Evolutionary conservation across 2,113 vertebrate species (phyloP).

Genomic region (Stegastes partitus): DNA sequence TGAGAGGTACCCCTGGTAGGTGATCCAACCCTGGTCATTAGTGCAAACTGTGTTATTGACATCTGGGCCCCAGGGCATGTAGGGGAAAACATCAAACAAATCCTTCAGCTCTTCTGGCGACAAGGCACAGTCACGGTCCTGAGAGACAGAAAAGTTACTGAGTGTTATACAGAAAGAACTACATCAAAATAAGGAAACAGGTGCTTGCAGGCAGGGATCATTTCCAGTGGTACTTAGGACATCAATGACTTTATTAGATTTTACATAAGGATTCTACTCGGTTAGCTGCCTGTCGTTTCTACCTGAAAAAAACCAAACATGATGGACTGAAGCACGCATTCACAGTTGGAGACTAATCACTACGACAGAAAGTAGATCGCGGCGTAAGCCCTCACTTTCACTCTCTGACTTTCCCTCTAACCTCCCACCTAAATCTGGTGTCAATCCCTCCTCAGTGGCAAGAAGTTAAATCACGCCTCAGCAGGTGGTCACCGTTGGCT

Average conservation of each 20-base stretch:
- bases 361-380: conserved; percentile 28
- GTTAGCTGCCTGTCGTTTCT: not conserved
- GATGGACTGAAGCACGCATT: not conserved
- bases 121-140: conserved; percentile 97
- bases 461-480: conserved; percentile 41
- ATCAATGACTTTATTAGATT: not conserved
- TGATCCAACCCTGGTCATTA: conserved; percentile 97
- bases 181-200: not conserved
- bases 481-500: conserved; percentile 39
- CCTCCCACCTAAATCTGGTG: conserved; percentile 48
- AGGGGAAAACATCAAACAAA: conserved; percentile 96
- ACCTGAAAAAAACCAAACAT: conserved; percentile 28
- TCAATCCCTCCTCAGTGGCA: conserved; percentile 52
- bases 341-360: conserved; percentile 27
- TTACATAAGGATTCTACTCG: not conserved
- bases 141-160: conserved; percentile 48
- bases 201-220: not conserved
- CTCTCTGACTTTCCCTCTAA: conserved; percentile 50
- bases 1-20: conserved; percentile 98
- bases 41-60: conserved; percentile 97
- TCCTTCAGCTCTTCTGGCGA: conserved; percentile 94
- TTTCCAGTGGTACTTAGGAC: not conserved
- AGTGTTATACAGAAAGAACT: not conserved
- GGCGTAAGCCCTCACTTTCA: conserved; percentile 33
- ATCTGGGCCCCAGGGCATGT: conserved; percentile 97